A percentile compares a stretch with the other conserved stretches of the same genome.
These are phyloP conservation scores for Parauchenoglanis punctatus DNA, from an alignment of 2,797 vertebrate genomes.

Conservation along the genomic window DNA sequence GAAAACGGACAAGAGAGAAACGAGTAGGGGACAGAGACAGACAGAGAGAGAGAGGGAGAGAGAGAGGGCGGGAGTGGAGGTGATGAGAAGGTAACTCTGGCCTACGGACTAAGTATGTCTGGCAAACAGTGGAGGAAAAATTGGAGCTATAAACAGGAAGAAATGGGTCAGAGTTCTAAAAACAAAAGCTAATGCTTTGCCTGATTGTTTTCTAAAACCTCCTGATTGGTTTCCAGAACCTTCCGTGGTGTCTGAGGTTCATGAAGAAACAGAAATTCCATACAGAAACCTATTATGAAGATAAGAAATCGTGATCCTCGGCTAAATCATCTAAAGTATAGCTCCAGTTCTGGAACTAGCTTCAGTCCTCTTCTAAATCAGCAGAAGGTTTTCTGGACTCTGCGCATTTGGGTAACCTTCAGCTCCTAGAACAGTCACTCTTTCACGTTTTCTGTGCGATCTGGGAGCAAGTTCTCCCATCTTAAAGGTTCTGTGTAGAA, in stretches of 20 bases:
- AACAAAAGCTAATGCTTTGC: background rate
- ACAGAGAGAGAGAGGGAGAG: slow-evolving; percentile 45
- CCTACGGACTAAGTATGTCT: background rate
- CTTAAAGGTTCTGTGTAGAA: background rate
- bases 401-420: too few species aligned
- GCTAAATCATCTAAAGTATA: too few species aligned
- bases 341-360: too few species aligned
- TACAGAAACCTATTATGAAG: too few species aligned
- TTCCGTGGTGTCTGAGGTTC: background rate
- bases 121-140: background rate
- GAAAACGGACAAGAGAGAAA: background rate
- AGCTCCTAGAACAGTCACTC: too few species aligned
- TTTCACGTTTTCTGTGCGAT: background rate
- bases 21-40: background rate
- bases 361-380: too few species aligned
- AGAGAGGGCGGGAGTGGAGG: slow-evolving; percentile 44
- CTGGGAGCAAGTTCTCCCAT: background rate
- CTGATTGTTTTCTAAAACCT: background rate
- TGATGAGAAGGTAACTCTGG: background rate
- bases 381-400: too few species aligned
- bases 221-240: background rate
- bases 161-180: background rate
- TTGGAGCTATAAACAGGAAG: background rate
- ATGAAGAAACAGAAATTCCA: too few species aligned
- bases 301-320: too few species aligned